Evolutionary conservation across 2,888 invertebrate genomes (phyloP), one percentile per base, ranked within the genome.

Genomic region (Catocala fraxini): DNA sequence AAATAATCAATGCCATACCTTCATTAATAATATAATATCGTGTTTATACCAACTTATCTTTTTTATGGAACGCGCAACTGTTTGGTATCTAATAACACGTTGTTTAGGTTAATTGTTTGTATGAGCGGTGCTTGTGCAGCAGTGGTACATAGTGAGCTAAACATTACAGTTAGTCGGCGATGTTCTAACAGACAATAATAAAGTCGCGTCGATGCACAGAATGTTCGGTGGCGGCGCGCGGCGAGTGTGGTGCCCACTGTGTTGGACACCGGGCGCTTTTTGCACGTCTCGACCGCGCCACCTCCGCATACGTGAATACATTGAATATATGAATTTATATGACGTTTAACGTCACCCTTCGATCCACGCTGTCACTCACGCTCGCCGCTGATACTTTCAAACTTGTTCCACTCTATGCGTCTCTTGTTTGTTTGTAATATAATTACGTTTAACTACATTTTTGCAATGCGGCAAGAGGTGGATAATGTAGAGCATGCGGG

Each of bases 281-380:
- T 80, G 68, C 65, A 60, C 51, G 77, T 53, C 63, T 61, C 65
- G 53, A 46, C 63, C 71, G 73, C 63, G 69, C 71, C 67, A 65
- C 66, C 63, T 64, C 63, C 71, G 59, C 64, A 61, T 58, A 34
- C 58, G 48, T 41, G 59, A 53, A 59, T 53, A 59, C 51, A 69
- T 57, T 65, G 79, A 71, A 77, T 78, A 78, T 56, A 78, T 79
- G 68, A 76, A 80, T 77, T 64, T 71, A 41, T 64, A 68, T 71
- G 61, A 68, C 65, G 73, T 65, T 75, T 78, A 77, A 66, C 67
- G 71, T 78, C 71, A 75, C 52, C 63, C 56, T 61, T 58, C 60
- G 59, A 43, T 67, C 51, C 71, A 59, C 59, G 59, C 59, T 65
- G 65, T 68, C 78, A 68, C 66, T 70, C 66, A 70, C 39, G 53